Evolutionary conservation across 2,113 vertebrate genomes (phyloP).

Genomic region (Zosterops lateralis): DNA sequence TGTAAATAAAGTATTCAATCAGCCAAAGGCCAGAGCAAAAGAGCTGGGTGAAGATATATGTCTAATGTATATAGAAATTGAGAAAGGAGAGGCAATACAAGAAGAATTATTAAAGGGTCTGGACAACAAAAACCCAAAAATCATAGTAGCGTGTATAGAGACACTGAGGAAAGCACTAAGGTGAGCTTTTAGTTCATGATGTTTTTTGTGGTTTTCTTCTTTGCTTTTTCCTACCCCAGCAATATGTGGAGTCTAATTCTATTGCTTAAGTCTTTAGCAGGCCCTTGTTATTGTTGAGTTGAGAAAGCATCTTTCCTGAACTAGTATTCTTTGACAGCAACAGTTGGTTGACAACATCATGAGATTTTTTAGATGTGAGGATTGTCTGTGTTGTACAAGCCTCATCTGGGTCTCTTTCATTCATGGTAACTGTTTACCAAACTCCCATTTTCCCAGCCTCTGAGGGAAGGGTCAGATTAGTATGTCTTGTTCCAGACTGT

Average conservation of each 20-base stretch:
- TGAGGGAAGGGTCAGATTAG: not conserved
- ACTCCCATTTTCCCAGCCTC: not conserved
- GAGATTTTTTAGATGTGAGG: not conserved
- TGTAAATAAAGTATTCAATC: slow-evolving; percentile 98
- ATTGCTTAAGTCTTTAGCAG: not conserved
- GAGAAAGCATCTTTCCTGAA: not conserved
- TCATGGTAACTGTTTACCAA: not conserved
- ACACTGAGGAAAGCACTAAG: slow-evolving; percentile 89
- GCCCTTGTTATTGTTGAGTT: not conserved
- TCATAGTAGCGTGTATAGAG: slow-evolving; percentile 91
- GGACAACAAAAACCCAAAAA: slow-evolving; percentile 97
- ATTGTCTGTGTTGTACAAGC: not conserved
- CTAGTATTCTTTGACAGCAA: not conserved
- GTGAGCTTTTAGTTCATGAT: slow-evolving; percentile 66
- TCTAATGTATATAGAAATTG: slow-evolving; percentile 94
- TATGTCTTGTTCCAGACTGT: not conserved
- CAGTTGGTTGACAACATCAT: not conserved
- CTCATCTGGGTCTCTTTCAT: not conserved
- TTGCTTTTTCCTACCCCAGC: not conserved
- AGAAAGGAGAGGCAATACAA: slow-evolving; percentile 91
- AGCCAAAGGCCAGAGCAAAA: slow-evolving; percentile 95
- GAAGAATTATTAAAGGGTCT: slow-evolving; percentile 95
- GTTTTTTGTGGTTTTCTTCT: not conserved
- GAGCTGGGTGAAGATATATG: slow-evolving; percentile 93
- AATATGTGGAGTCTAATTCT: not conserved